Conservation (phyloP, 2,797 vertebrate genomes). For the Rallus crepitans region DNA sequence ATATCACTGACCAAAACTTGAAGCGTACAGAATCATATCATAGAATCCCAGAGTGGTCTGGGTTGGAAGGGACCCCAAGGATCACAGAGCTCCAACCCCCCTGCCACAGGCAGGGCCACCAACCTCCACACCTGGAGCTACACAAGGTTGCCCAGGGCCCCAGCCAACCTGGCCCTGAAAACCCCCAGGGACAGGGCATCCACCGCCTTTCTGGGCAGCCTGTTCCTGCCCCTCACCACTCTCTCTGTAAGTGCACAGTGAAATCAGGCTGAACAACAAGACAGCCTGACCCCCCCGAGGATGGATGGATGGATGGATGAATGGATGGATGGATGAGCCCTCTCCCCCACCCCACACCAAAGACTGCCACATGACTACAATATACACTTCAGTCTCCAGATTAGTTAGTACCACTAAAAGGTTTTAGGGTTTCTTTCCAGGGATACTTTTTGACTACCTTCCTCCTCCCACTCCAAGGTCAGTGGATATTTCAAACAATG, state of each 20-base stretch:
- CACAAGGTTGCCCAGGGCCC: no score
- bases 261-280: not conserved
- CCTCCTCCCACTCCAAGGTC: not conserved
- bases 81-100: no score
- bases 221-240: no score
- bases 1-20: not conserved
- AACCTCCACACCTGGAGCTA: no score
- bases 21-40: not conserved
- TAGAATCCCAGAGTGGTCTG: no score
- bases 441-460: not conserved
- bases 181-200: no score
- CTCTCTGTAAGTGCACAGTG: no score
- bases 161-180: no score
- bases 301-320: no score
- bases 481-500: not conserved
- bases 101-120: no score
- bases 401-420: not conserved
- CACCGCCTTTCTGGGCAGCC: no score
- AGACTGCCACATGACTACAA: not conserved
- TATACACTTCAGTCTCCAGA: not conserved
- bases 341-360: not conserved
- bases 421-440: not conserved
- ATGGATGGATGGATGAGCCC: rapidly evolving
- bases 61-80: no score
- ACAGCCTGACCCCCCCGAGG: not conserved